phyloP scores from a whole-genome alignment of 2,113 vertebrate species.

The Pollachius pollachius region DNA sequence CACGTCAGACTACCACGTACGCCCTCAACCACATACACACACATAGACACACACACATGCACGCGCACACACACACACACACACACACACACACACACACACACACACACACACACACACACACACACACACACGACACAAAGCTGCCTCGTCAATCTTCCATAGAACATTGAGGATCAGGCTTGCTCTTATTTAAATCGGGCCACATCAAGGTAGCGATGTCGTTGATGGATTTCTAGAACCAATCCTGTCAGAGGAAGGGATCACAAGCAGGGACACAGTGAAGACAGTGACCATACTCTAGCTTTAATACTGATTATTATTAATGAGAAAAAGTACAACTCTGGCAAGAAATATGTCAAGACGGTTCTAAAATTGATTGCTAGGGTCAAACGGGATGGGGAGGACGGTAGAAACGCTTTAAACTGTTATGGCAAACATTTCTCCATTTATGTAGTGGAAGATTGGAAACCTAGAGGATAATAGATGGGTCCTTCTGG shows the following conservation, averaged over 20 bases:
- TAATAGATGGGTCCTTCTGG: too few relatives aligned
- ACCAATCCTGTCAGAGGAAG: slow-evolving; percentile 31
- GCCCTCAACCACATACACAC: background rate
- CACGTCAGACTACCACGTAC: background rate
- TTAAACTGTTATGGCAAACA: too few relatives aligned
- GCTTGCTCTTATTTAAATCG: slow-evolving; percentile 20
- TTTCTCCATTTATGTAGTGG: too few relatives aligned
- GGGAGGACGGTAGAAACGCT: too few relatives aligned
- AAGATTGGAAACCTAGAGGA: too few relatives aligned
- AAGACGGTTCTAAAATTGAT: too few relatives aligned
- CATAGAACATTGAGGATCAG: slow-evolving; percentile 11
- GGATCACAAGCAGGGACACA: background rate
- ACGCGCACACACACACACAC: background rate
- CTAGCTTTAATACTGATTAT: too few relatives aligned
- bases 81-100: background rate
- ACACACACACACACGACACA: background rate
- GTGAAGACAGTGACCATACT: too few relatives aligned
- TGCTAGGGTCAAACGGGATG: too few relatives aligned
- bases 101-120: background rate
- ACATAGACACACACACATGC: background rate
- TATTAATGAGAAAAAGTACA: too few relatives aligned
- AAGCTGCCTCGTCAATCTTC: background rate
- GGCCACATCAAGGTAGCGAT: background rate
- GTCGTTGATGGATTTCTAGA: slow-evolving; percentile 31
- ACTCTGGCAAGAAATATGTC: too few relatives aligned